Base-by-base conservation (phyloP, 2,113 vertebrate species). In the Colistium nudipinnis region DNA sequence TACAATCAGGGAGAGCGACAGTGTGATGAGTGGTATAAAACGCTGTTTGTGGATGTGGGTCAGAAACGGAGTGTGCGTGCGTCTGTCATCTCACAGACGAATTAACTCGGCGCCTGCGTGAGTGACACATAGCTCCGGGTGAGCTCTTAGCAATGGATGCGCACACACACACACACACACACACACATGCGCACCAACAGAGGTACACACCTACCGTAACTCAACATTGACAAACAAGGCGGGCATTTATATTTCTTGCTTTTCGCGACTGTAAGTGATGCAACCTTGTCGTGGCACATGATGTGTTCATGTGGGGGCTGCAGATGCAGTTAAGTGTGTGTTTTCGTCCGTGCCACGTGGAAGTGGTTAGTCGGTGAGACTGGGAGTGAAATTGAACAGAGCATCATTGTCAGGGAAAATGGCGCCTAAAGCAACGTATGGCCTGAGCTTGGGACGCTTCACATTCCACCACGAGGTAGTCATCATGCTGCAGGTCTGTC, bases 91-190 rank as follows among this genome's bases (percentile, higher is more conserved):
- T 78, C 33, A 24, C 22, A 65, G 71, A 49, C 59, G 86, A 73
- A 84, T 89, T 87, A 90, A 80, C 47, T 78, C 62, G 12, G 57
- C 67, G 73, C 77, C 76, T 82, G 33, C 52, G 24, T 82, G 84
- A 84, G 54, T 91, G 90, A 90, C 85, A 84, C 83, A 61, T 59
- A 83, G 65, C 77, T 87, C 76, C 75, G 76, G 82, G 78, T 70
- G 80, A 76, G 90, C 90, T 88, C 33, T 56, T 10, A 90, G 89
- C 85, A 60, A 88, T 83, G 71, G 56, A 47, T 54, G 66, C 55
- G 51, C 27, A 61, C 30, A 54, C 22, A 66, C 49, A 57, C 30
- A 22, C 53, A 69, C 52, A 67, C 51, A 81, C 73, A 55, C 56
- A 69, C 55, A 51, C 27, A 56, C n/a, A 54, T 19, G 67, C 57